Conservation (phyloP, 2,797 vertebrate genomes). For the Pangasius mekongensis region DNA sequence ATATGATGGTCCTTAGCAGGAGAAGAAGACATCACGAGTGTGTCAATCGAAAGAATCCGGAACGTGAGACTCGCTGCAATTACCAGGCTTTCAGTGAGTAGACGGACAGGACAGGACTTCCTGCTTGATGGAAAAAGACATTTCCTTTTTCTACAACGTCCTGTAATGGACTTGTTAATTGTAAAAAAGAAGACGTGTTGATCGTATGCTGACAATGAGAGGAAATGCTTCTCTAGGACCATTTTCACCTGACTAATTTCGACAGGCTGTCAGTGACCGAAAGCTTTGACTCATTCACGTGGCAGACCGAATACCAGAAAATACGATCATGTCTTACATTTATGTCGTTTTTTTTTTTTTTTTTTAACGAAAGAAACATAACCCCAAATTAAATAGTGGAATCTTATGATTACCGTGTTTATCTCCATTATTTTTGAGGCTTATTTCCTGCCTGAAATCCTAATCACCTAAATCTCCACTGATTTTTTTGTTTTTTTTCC, state of each 20-base stretch:
- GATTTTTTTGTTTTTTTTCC: conserved; percentile 23
- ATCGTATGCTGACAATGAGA: not conserved
- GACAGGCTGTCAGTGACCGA: conserved; percentile 14
- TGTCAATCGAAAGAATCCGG: conserved; percentile 12
- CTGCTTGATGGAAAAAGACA: not conserved
- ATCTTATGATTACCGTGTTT: too few relatives aligned
- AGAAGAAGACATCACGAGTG: conserved; percentile 16
- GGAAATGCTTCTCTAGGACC: not conserved
- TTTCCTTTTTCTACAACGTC: not conserved
- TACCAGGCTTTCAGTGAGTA: conserved; percentile 10
- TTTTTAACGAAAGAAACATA: not conserved
- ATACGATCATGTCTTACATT: not conserved
- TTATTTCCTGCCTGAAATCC: not conserved
- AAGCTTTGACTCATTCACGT: not conserved
- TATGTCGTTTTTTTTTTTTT: not conserved
- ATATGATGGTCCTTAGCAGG: not conserved
- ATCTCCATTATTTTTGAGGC: not conserved
- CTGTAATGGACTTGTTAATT: conserved; percentile 33
- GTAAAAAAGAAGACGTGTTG: not conserved
- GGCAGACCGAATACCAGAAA: not conserved
- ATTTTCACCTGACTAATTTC: not conserved
- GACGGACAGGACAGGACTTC: not conserved
- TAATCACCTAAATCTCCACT: conserved; percentile 48
- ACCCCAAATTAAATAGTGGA: not conserved
- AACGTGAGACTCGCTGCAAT: conserved; percentile 17